These are phyloP conservation scores for Zophobas atratus DNA, from an alignment of 1,140 invertebrate genomes.

Conservation along the genomic window DNA sequence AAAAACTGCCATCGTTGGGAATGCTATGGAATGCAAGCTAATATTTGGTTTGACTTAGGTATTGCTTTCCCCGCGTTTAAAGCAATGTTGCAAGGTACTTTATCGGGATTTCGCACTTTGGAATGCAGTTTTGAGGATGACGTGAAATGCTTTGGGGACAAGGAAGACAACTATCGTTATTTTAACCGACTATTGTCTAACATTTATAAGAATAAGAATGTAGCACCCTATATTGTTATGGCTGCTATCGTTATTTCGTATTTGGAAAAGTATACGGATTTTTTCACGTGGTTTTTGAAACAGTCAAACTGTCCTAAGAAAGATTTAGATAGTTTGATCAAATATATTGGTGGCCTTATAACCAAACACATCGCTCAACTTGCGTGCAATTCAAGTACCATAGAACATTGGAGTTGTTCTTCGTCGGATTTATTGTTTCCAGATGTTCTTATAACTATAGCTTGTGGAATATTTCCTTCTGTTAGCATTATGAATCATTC, in stretches of 20 bases:
- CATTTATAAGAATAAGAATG: constrained; percentile 61
- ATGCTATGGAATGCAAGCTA: constrained; percentile 77
- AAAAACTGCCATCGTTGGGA: constrained; percentile 81
- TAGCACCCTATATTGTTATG: constrained; percentile 67
- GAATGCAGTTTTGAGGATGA: constrained; percentile 68
- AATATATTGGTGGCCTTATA: constrained; percentile 73
- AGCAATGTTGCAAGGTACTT: constrained; percentile 71
- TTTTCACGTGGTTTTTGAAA: constrained; percentile 66
- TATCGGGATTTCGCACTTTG: constrained; percentile 63
- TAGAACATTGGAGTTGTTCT: constrained; percentile 61
- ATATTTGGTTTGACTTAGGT: constrained; percentile 78
- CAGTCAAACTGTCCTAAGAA: constrained; percentile 56
- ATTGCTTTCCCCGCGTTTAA: constrained; percentile 84
- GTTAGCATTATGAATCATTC: constrained; percentile 94
- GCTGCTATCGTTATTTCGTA: constrained; percentile 73
- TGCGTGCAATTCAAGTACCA: constrained; percentile 80
- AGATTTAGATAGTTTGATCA: constrained; percentile 68
- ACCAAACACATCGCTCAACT: constrained; percentile 83
- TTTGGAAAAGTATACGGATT: constrained; percentile 71
- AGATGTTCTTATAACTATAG: constrained; percentile 76
- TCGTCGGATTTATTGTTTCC: constrained; percentile 58
- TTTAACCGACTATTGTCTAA: constrained; percentile 68
- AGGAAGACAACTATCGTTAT: constrained; percentile 66
- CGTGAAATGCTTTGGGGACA: constrained; percentile 68
- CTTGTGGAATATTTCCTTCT: constrained; percentile 90